Percentiles rank a stretch among this genome's conserved stretches.
phyloP scores from a whole-genome alignment of 1,140 invertebrate species.

The Drosophila trapezifrons region DNA sequence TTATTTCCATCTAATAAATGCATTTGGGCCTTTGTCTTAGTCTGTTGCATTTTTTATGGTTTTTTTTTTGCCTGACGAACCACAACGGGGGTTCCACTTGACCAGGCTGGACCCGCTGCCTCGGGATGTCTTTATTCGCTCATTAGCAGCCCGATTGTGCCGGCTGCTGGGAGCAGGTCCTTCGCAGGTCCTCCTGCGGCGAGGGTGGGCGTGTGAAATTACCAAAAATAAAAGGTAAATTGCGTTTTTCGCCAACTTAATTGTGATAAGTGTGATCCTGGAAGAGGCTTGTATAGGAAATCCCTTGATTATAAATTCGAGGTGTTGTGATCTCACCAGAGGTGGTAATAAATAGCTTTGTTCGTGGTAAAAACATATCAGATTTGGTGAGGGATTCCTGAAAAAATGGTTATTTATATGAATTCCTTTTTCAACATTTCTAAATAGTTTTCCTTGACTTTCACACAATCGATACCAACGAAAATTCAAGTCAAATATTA shows the following conservation, averaged over 20 bases:
- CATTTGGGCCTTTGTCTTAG: constrained; percentile 40
- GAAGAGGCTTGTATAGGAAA: neutral
- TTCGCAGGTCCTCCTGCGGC: constrained; percentile 57
- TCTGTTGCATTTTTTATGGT: constrained; percentile 76
- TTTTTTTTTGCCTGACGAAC: constrained; percentile 59
- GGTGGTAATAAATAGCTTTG: neutral
- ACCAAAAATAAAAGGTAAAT: constrained; percentile 46
- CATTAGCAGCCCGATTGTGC: constrained; percentile 77
- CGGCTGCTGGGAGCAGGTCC: constrained; percentile 28
- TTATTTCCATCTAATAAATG: constrained; percentile 79
- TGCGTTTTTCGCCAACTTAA: constrained; percentile 31
- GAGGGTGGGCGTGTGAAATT: constrained; percentile 70
- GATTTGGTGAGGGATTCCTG: neutral
- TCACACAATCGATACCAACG: constrained; percentile 4
- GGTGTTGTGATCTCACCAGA: neutral
- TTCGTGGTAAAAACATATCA: neutral
- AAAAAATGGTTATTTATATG: neutral
- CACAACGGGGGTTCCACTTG: constrained; percentile 58
- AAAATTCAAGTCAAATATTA: constrained; percentile 4
- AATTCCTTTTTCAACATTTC: neutral
- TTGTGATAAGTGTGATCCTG: constrained; percentile 11
- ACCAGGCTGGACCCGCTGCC: constrained; percentile 39
- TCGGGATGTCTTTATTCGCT: constrained; percentile 77
- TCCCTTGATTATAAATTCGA: neutral
- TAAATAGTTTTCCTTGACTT: constrained; percentile 11